Percentiles rank a stretch among this genome's conserved stretches.
These are phyloP conservation scores for Eupithecia abbreviata DNA, from an alignment of 2,888 invertebrate species.

Conservation along the genomic window DNA sequence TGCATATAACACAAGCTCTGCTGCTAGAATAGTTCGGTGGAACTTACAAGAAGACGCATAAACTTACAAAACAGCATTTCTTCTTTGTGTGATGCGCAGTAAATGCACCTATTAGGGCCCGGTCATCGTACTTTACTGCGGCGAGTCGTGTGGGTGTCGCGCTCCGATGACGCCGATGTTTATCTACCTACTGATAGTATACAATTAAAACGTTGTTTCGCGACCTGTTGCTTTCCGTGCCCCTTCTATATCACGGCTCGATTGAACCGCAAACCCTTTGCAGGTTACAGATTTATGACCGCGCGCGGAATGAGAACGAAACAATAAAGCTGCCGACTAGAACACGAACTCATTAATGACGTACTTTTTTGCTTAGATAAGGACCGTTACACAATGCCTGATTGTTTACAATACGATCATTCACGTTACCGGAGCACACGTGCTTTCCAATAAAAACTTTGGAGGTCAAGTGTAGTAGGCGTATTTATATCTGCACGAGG, in stretches of 20 bases:
- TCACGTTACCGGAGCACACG: slow-evolving; percentile 68
- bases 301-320: slow-evolving; percentile 46
- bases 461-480: slow-evolving; percentile 84
- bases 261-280: slow-evolving; percentile 58
- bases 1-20: too few species aligned
- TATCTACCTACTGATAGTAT: slow-evolving; percentile 60
- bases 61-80: background rate
- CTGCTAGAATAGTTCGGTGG: background rate
- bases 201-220: slow-evolving; percentile 82
- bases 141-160: slow-evolving; percentile 65
- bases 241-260: slow-evolving; percentile 55
- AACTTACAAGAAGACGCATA: background rate
- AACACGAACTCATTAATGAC: slow-evolving; percentile 34
- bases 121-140: slow-evolving; percentile 74
- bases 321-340: slow-evolving; percentile 40
- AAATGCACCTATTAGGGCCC: slow-evolving; percentile 65
- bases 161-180: slow-evolving; percentile 77
- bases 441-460: slow-evolving; percentile 83
- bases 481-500: slow-evolving; percentile 82
- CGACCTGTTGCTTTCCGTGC: slow-evolving; percentile 79
- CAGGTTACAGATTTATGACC: slow-evolving; percentile 58
- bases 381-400: slow-evolving; percentile 40
- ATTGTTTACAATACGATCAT: slow-evolving; percentile 73
- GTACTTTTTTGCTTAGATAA: slow-evolving; percentile 23
- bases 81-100: slow-evolving; percentile 11